A percentile compares a stretch with the other conserved stretches of the same genome.
Conservation (phyloP, 2,797 vertebrate species). For the Myripristis murdjan region DNA sequence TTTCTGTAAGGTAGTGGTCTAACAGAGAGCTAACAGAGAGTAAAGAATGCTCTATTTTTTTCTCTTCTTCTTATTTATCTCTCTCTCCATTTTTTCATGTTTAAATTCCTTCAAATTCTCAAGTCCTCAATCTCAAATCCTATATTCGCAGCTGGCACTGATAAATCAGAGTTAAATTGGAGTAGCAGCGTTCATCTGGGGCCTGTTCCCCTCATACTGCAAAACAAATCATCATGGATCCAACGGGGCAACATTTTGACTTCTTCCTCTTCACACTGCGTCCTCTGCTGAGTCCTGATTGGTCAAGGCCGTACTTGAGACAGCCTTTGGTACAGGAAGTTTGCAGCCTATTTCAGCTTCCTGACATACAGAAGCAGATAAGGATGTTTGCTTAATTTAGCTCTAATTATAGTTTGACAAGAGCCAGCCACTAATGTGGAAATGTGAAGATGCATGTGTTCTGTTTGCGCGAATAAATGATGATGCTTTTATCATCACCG, state of each 20-base stretch:
- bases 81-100: no score
- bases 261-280: not conserved
- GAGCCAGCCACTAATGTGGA: not conserved
- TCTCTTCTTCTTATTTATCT: no score
- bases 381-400: conserved; percentile 9
- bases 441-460: not conserved
- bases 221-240: not conserved
- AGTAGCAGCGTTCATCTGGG: no score
- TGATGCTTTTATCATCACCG: no score
- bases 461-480: no score
- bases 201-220: not conserved
- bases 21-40: no score
- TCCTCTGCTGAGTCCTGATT: conserved; percentile 4
- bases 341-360: conserved; percentile 31
- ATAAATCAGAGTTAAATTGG: no score
- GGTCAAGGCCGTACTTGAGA: not conserved
- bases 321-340: conserved; percentile 38
- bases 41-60: no score
- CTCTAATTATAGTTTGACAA: not conserved
- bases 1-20: no score
- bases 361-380: conserved; percentile 16
- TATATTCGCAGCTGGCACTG: no score
- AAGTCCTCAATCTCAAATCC: no score
- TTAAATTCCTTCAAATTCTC: no score
- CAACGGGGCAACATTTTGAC: not conserved